Conservation (phyloP, 2,113 vertebrate genomes). For the Xiphorhynchus elegans region DNA sequence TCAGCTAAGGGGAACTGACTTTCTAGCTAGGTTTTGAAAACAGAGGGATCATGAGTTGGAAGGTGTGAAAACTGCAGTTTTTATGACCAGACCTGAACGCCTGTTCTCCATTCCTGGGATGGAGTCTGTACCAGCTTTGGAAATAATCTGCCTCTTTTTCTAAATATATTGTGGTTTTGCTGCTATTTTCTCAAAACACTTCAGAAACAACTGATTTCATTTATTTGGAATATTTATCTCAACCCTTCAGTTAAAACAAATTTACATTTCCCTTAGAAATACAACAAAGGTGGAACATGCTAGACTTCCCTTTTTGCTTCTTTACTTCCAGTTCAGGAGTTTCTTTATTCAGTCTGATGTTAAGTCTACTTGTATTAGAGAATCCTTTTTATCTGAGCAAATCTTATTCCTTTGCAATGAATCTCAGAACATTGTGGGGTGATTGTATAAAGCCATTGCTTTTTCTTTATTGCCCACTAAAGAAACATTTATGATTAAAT, state of each 20-base stretch:
- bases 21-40: constrained; percentile 28
- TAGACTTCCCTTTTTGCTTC: constrained; percentile 35
- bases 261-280: constrained; percentile 4
- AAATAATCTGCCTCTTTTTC: neutral
- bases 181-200: neutral
- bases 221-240: constrained; percentile 19
- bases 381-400: constrained; percentile 63
- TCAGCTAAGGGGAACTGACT: neutral
- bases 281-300: constrained; percentile 9
- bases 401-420: constrained; percentile 72
- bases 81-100: neutral
- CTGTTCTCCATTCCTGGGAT: neutral
- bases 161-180: neutral
- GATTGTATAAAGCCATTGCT: constrained; percentile 71
- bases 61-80: neutral
- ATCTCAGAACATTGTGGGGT: constrained; percentile 68
- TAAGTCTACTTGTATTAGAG: constrained; percentile 60
- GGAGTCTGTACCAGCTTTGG: neutral
- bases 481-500: constrained; percentile 77
- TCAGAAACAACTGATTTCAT: neutral
- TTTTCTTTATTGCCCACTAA: constrained; percentile 75
- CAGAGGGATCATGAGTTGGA: neutral
- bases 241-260: neutral
- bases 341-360: constrained; percentile 54
- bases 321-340: constrained; percentile 60